A percentile compares a stretch with the other conserved stretches of the same genome.
Conservation (phyloP, 1,140 invertebrate species). For the Drosophila azteca region DNA sequence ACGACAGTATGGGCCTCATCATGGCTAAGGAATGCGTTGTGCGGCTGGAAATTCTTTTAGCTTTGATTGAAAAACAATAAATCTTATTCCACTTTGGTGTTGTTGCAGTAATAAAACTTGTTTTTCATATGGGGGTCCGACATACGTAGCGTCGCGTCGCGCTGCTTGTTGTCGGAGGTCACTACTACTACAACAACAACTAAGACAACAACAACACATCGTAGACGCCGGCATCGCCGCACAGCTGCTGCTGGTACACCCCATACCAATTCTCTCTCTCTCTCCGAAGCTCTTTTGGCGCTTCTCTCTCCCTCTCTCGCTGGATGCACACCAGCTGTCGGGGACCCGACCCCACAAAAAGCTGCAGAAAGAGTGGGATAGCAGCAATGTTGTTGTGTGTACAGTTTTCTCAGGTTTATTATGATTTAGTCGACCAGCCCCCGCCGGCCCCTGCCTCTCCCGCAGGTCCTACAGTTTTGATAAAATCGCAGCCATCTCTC, state of each 20-base stretch:
- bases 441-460: neutral
- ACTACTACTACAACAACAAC: constrained; percentile 55
- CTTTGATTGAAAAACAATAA: constrained; percentile 78
- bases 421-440: constrained; percentile 14
- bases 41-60: constrained; percentile 53
- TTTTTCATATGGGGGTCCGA: too few species aligned
- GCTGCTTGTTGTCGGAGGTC: constrained; percentile 73
- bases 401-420: constrained; percentile 74
- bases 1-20: constrained; percentile 17
- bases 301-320: constrained; percentile 20
- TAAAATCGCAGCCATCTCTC: neutral
- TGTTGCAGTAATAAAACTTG: constrained; percentile 9
- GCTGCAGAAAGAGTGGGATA: constrained; percentile 5
- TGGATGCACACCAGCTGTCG: constrained; percentile 62
- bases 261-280: too few species aligned
- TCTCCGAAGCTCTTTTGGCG: too few species aligned
- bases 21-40: constrained; percentile 54
- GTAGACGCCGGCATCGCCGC: constrained; percentile 57
- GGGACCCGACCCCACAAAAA: neutral
- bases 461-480: neutral
- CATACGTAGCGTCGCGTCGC: too few species aligned
- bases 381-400: constrained; percentile 37
- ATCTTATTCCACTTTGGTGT: constrained; percentile 41
- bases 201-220: constrained; percentile 38
- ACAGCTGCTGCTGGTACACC: constrained; percentile 50